A percentile compares a stretch with the other conserved stretches of the same genome.
These are phyloP conservation scores for Cryptoprocta ferox DNA, from an alignment of 2,797 vertebrate genomes.

Conservation along the genomic window DNA sequence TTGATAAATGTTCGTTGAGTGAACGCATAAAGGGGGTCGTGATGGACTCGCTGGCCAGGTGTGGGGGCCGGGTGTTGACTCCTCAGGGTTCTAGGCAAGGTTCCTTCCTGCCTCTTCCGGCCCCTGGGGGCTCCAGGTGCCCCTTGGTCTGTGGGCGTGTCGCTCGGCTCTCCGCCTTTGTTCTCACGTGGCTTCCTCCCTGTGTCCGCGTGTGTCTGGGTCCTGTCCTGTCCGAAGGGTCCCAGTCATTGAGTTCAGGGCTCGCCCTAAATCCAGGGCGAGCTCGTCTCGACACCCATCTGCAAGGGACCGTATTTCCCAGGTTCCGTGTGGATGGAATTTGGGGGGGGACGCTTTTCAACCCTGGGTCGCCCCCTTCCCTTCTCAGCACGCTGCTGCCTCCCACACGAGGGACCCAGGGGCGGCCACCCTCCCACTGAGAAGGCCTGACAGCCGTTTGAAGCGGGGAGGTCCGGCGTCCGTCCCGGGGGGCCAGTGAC, in stretches of 20 bases:
- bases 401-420: neutral
- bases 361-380: neutral
- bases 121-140: neutral
- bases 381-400: neutral
- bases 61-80: neutral
- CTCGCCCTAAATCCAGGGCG: neutral
- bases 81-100: neutral
- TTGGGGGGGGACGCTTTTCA: neutral
- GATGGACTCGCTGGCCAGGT: neutral
- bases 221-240: neutral
- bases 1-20: neutral
- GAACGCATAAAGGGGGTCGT: neutral
- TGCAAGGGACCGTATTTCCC: neutral
- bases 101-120: neutral
- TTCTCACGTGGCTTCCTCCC: neutral
- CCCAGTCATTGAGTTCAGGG: neutral
- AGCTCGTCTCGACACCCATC: neutral
- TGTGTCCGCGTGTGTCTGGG: neutral
- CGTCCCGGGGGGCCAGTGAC: neutral
- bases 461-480: neutral
- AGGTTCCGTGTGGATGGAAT: neutral
- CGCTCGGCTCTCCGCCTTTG: neutral
- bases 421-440: neutral
- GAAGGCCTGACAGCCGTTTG: rapidly evolving
- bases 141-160: rapidly evolving